Conservation (phyloP, 2,797 vertebrate genomes). For the Morelia viridis region DNA sequence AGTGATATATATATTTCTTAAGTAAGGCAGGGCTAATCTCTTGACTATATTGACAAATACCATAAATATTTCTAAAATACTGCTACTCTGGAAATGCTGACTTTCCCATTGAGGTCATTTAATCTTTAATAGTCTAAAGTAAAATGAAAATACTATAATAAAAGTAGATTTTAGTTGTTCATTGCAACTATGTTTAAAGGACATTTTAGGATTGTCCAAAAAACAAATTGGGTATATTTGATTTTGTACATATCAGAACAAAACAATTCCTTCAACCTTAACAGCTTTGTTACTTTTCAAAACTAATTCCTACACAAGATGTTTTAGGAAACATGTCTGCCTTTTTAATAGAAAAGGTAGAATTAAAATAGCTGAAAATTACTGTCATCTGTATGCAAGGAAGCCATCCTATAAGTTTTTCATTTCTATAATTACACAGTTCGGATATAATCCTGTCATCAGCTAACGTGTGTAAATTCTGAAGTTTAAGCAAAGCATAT, state of each 20-base stretch:
- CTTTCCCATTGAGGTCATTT: conserved; percentile 57
- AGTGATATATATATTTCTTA: not conserved
- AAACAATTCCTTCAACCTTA: conserved; percentile 55
- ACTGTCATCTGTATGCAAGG: conserved; percentile 59
- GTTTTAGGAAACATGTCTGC: conserved; percentile 66
- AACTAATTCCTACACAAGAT: conserved; percentile 55
- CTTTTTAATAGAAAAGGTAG: conserved; percentile 62
- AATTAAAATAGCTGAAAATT: conserved; percentile 69
- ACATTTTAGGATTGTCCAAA: conserved; percentile 49
- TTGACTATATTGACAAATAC: conserved; percentile 44
- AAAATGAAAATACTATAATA: conserved; percentile 56
- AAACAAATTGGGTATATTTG: conserved; percentile 60
- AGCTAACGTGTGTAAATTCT: not conserved
- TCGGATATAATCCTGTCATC: conserved; percentile 30
- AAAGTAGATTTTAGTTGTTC: conserved; percentile 60
- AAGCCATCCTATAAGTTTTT: conserved; percentile 48
- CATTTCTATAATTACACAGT: conserved; percentile 50
- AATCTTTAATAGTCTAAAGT: conserved; percentile 56
- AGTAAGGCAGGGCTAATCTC: conserved; percentile 23
- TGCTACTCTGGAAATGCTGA: conserved; percentile 43
- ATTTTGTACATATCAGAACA: conserved; percentile 65
- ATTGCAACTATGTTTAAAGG: conserved; percentile 64
- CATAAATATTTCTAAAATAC: conserved; percentile 56
- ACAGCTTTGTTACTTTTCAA: conserved; percentile 59
- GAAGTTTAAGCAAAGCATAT: conserved; percentile 9